These are phyloP conservation scores for Onychostoma macrolepis DNA, from an alignment of 2,113 vertebrate species.

Conservation along the genomic window DNA sequence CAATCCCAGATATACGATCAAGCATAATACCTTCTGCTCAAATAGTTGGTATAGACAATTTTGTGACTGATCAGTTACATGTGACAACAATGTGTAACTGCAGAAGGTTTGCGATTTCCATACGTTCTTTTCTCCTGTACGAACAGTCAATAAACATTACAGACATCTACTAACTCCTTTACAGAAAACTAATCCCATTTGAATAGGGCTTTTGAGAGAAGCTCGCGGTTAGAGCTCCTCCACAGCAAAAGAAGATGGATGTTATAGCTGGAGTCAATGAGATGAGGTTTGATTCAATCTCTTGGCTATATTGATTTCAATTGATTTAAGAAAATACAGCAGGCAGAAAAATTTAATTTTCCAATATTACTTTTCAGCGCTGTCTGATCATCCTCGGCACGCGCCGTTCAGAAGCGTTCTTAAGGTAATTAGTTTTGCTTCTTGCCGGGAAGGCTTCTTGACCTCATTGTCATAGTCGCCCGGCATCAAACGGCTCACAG, in stretches of 20 bases:
- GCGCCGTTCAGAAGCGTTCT: conserved; percentile 1
- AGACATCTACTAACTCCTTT: conserved; percentile 5
- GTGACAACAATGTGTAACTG: not conserved
- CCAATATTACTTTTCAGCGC: conserved; percentile 30
- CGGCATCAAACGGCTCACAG: not conserved
- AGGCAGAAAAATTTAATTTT: conserved; percentile 37
- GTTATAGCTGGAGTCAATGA: conserved; percentile 13
- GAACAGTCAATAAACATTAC: conserved; percentile 23
- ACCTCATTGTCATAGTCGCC: conserved; percentile 26
- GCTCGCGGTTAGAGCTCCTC: not conserved
- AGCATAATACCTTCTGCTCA: not conserved
- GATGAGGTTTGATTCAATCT: conserved; percentile 25
- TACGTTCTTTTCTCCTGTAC: not conserved
- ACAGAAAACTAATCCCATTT: conserved; percentile 24
- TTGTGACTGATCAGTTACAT: not conserved
- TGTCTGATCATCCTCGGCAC: conserved; percentile 26
- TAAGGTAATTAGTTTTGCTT: conserved; percentile 31
- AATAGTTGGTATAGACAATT: not conserved
- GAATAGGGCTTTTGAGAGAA: conserved; percentile 25
- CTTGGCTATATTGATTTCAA: conserved; percentile 27
- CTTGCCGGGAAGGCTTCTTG: conserved; percentile 14
- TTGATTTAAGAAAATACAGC: conserved; percentile 21
- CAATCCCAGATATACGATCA: not conserved
- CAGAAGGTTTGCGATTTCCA: not conserved
- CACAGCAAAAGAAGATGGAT: conserved; percentile 27